A percentile compares a stretch with the other conserved stretches of the same genome.
Evolutionary conservation across 1,140 invertebrate species (phyloP).

Genomic region (Nylanderia fulva): DNA sequence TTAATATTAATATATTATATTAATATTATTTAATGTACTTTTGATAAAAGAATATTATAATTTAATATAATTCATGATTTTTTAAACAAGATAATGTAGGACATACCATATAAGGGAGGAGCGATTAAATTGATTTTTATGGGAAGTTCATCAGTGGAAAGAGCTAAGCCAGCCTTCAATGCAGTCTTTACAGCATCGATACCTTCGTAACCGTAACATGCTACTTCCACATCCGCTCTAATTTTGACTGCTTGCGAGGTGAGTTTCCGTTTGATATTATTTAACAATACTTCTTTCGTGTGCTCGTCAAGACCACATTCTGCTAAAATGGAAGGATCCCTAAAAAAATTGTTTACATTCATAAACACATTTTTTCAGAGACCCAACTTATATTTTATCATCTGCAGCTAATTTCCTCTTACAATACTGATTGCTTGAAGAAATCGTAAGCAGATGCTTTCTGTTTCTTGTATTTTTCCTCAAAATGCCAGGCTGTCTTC

Average conservation of each 20-base stretch:
- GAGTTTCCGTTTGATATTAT: constrained; percentile 98
- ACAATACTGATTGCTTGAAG: constrained; percentile 99
- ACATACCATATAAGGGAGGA: constrained; percentile 96
- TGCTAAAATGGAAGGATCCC: constrained; percentile 96
- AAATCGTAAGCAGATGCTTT: constrained; percentile 97
- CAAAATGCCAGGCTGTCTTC: constrained; percentile 99
- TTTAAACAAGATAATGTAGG: constrained; percentile 8
- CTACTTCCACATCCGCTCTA: constrained; percentile 98
- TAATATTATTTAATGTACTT: no score
- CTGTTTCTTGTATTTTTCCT: constrained; percentile 98
- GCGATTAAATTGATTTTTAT: constrained; percentile 99
- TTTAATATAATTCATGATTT: not conserved
- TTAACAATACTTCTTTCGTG: constrained; percentile 96
- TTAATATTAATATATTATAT: no score
- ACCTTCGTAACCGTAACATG: constrained; percentile 99
- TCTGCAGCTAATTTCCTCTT: constrained; percentile 83
- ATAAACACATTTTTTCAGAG: constrained; percentile 16
- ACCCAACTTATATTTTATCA: not conserved
- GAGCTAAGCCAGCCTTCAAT: constrained; percentile 95
- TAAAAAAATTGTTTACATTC: constrained; percentile 84
- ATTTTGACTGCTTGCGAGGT: constrained; percentile 99
- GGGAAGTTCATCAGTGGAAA: constrained; percentile 97
- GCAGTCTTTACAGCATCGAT: constrained; percentile 99
- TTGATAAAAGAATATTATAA: no score
- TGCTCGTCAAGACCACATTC: constrained; percentile 98